phyloP scores from a whole-genome alignment of 2,113 vertebrate genomes.

The Damaliscus lunatus region DNA sequence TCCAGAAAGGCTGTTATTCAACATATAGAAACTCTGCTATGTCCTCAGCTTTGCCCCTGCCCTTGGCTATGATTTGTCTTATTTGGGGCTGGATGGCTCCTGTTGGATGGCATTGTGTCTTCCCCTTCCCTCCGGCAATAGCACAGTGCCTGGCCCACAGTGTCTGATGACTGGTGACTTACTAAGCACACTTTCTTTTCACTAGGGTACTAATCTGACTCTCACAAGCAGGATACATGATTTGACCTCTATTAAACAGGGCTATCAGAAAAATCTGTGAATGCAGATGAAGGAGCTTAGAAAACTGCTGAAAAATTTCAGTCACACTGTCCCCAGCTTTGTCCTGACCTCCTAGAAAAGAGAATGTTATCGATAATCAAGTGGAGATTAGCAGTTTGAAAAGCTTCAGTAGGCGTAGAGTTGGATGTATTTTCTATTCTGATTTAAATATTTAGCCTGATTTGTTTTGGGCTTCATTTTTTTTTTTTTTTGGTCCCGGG shows the following conservation, averaged over 20 bases:
- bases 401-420: constrained; percentile 16
- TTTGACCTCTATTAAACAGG: background rate
- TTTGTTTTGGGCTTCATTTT: constrained; percentile 60
- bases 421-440: constrained; percentile 58
- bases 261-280: constrained; percentile 29
- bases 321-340: constrained; percentile 31
- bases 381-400: constrained; percentile 48
- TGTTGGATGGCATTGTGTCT: background rate
- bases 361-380: constrained; percentile 40
- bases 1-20: background rate
- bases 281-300: constrained; percentile 19
- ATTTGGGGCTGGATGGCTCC: background rate
- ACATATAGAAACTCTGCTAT: background rate
- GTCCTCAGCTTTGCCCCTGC: background rate
- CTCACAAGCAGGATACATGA: background rate
- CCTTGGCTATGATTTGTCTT: background rate
- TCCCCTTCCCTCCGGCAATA: background rate
- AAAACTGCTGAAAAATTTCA: constrained; percentile 32
- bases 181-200: background rate
- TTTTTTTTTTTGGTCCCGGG: constrained; percentile 67
- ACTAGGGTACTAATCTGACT: background rate
- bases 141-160: background rate
- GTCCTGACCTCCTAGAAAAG: constrained; percentile 19
- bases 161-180: background rate
- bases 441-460: constrained; percentile 71